Base-by-base conservation (phyloP, 2,888 invertebrate genomes). In the Habrosyne pyritoides region DNA sequence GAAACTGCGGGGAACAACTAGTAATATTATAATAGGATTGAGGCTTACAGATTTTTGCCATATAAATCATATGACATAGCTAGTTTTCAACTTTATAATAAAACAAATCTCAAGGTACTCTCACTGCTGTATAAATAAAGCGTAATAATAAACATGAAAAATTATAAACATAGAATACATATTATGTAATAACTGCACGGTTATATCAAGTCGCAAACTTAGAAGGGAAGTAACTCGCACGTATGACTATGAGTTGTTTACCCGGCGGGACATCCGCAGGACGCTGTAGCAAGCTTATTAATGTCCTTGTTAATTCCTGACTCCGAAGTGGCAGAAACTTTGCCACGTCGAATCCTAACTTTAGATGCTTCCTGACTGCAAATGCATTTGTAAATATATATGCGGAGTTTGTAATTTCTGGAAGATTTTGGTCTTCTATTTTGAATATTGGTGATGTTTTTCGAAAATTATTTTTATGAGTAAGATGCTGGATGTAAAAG, bases 261-360 rank as follows among this genome's bases (percentile, higher is more conserved):
- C 61, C 59, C 66, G 52, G 50, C 54, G 61, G 66, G 69, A 64
- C 52, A 59, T 55, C 60, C 53, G 61, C 46, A 33, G 53, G 58
- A 60, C 56, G 55, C 60, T 53, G 60, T 56, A 53, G 53, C 63
- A 56, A 71, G 60, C 64, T 71, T 73, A 72, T 76, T 76, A 79
- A 76, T 74, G 74, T 70, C 64, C 64, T 66, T 66, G 75, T 73
- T 80, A 78, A 79, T 81, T 75, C 68, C 58, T 62, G 59, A 66
- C 69, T 65, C 54, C 28, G 51, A 54, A 53, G 52, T 52, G 50
- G 49, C 53, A 22, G 14, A 59, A 69, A 67, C 59, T 67, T 65
- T 36, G 52, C 47, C 52, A n/a, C 55, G 52, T 59, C 53, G 55
- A 60, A 60, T 61, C 52, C 51, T 47, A 55, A 59, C 51, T 57